Conservation (phyloP, 2,888 invertebrate species). For the Incurvaria masculella region DNA sequence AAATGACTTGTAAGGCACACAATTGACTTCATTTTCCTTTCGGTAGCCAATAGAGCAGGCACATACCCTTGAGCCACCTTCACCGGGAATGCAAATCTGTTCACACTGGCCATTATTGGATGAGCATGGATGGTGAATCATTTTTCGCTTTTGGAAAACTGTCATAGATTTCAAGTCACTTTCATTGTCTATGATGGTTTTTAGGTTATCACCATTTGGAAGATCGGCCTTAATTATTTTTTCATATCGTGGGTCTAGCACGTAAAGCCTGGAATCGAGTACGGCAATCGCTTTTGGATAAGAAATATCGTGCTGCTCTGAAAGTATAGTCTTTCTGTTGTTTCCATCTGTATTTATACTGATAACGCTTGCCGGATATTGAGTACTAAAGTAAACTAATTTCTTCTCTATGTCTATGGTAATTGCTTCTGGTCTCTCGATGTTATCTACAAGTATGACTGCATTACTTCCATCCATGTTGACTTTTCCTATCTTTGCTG, state of each 20-base stretch:
- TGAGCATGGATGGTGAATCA: constrained; percentile 81
- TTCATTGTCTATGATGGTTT: constrained; percentile 78
- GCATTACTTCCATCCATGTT: constrained; percentile 92
- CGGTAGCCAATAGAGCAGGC: constrained; percentile 89
- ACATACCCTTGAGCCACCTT: constrained; percentile 74
- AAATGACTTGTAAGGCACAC: constrained; percentile 82
- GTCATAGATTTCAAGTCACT: constrained; percentile 83
- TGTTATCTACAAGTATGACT: constrained; percentile 64
- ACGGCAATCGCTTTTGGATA: constrained; percentile 80
- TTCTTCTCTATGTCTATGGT: constrained; percentile 81
- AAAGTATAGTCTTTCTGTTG: constrained; percentile 63
- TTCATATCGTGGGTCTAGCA: constrained; percentile 86
- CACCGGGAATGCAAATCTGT: constrained; percentile 89
- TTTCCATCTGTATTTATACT: constrained; percentile 72
- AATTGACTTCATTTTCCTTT: constrained; percentile 72
- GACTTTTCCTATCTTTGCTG: constrained; percentile 83
- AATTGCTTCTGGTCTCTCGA: constrained; percentile 78
- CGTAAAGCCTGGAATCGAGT: constrained; percentile 78
- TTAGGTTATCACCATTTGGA: constrained; percentile 74
- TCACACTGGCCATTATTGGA: constrained; percentile 89
- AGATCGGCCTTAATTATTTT: constrained; percentile 83
- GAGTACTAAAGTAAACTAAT: constrained; percentile 84
- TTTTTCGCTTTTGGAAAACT: constrained; percentile 81
- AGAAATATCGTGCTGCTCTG: constrained; percentile 67
- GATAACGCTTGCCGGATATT: constrained; percentile 67